Conservation (phyloP, 2,113 vertebrate species). For the Pelobates fuscus region DNA sequence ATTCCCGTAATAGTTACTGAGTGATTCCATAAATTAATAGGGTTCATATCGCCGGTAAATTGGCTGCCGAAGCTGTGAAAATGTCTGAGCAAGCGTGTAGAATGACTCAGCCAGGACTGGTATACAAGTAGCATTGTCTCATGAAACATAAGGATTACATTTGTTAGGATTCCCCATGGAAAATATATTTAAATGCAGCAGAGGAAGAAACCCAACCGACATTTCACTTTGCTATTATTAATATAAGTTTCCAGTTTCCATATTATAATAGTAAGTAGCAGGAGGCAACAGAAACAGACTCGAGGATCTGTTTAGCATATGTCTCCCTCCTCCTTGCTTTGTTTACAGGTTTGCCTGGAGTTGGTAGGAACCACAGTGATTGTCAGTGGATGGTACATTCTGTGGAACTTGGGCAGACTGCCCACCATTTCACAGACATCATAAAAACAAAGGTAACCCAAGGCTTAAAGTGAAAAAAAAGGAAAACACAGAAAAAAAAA, state of each 20-base stretch:
- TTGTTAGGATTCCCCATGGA: background rate
- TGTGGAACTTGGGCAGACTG: background rate
- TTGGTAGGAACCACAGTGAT: background rate
- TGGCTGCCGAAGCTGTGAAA: background rate
- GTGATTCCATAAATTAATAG: background rate
- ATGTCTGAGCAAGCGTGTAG: background rate
- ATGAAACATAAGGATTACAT: constrained; percentile 1
- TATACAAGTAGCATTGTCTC: background rate
- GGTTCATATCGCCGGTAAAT: background rate
- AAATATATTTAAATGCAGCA: background rate
- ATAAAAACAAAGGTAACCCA: background rate
- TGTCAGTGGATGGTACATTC: background rate
- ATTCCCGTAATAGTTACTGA: background rate
- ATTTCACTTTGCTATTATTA: background rate
- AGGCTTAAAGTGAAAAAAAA: background rate
- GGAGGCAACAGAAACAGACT: background rate
- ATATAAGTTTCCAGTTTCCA: background rate
- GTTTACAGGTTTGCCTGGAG: background rate
- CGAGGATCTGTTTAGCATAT: background rate
- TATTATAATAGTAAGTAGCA: constrained; percentile 6
- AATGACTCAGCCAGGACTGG: background rate
- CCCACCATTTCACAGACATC: background rate
- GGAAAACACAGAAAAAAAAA: too few species aligned
- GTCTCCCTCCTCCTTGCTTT: background rate
- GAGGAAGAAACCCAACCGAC: background rate